phyloP scores from a whole-genome alignment of 2,888 invertebrate species.

The Ophion ellenae region DNA sequence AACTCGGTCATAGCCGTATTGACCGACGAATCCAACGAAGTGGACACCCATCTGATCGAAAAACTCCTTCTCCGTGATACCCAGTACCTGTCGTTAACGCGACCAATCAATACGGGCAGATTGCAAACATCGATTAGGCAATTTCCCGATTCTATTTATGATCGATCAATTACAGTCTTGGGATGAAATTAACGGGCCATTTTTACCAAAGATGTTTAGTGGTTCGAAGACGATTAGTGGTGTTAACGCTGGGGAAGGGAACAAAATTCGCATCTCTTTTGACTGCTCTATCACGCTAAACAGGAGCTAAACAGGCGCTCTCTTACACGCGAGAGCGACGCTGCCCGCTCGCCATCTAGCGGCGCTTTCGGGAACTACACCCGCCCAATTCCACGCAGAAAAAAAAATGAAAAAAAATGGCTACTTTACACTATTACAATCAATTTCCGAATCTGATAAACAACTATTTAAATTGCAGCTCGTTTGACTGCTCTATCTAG shows the following conservation, averaged over 20 bases:
- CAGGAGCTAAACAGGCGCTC: neutral
- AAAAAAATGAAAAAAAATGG: no score
- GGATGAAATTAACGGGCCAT: no score
- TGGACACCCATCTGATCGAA: conserved; percentile 97
- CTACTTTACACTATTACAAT: neutral
- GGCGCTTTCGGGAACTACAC: neutral
- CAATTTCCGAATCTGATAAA: neutral
- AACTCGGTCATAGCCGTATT: conserved; percentile 97
- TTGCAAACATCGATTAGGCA: no score
- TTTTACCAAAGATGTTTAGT: neutral
- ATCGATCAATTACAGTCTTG: no score
- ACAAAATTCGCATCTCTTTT: neutral
- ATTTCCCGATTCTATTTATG: no score
- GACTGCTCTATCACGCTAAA: neutral
- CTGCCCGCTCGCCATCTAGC: neutral
- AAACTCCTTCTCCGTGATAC: conserved; percentile 94
- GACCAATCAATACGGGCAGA: no score
- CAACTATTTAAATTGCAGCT: neutral
- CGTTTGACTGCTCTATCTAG: neutral
- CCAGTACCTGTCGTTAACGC: conserved; percentile 87
- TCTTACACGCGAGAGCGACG: neutral
- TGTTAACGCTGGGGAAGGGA: no score
- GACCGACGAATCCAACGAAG: conserved; percentile 96
- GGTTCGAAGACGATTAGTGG: neutral
- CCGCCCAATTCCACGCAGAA: no score